These are phyloP conservation scores for Tapirus indicus DNA, from an alignment of 2,797 vertebrate species.

Conservation along the genomic window DNA sequence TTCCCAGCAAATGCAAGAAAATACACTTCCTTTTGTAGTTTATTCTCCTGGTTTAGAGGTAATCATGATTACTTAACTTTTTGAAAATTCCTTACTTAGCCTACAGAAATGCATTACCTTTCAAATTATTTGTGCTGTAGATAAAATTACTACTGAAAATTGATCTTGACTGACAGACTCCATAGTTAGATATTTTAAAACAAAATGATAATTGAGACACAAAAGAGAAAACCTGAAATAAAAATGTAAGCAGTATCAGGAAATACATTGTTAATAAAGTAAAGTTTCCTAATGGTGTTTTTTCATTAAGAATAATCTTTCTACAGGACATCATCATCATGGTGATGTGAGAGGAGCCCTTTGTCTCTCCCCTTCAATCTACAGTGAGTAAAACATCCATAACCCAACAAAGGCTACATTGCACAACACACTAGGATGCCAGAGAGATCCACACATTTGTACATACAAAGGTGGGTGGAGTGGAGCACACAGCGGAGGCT, in stretches of 20 bases:
- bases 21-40: not conserved
- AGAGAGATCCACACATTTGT: too few relatives aligned
- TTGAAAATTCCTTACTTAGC: not conserved
- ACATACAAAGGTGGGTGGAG: too few relatives aligned
- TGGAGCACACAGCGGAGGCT: too few relatives aligned
- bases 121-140: not conserved
- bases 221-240: not conserved
- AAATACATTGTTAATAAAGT: slow-evolving; percentile 2
- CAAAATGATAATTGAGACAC: slow-evolving; percentile 1
- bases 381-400: too few relatives aligned
- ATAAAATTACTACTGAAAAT: not conserved
- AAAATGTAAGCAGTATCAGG: not conserved
- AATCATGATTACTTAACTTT: not conserved
- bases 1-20: not conserved
- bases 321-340: too few relatives aligned
- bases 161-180: not conserved
- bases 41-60: not conserved
- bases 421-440: too few relatives aligned
- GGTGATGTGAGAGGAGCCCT: too few relatives aligned
- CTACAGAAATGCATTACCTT: not conserved
- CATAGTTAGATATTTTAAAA: not conserved
- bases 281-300: not conserved
- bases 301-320: slow-evolving; percentile 5
- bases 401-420: too few relatives aligned
- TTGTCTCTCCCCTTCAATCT: too few relatives aligned